Base-by-base conservation (phyloP, 2,113 vertebrate species). In the Verasper variegatus region DNA sequence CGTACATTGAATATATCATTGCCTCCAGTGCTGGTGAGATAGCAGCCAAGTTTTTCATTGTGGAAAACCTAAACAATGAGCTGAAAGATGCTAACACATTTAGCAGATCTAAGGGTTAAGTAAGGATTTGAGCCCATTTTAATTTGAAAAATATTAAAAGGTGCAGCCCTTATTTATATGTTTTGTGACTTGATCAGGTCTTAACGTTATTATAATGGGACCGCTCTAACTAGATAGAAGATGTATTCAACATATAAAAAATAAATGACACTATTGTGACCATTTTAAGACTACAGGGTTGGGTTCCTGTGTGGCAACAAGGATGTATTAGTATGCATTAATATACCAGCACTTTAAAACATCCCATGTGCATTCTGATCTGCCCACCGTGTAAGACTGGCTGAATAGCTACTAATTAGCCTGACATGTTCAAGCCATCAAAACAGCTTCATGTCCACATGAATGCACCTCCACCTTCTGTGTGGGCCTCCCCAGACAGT, bases 391-490 rank as follows among this genome's bases (percentile, higher is more conserved):
- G 13, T 47, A 35, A 55, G 40, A 49, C 4, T 55, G 8, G 24
- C 35, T 66, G 47, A 70, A 60, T 27, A 59, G 68, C 55, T 83
- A 40, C 80, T 81, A 83, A 87, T 87, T 82, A 83, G n/a, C 64
- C 31, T 26, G 59, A 80, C 61, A 18, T 76, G 61, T 83, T 87
- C 4, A 66, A 57, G 68, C 49, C 78, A 64, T 71, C 54, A 59
- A 27, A 76, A 71, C 74, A 78, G 55, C 35, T 62, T 67, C 40
- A 47, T 21, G 0, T 76, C 61, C 71, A 40, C 27, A 47, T 40
- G 20, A 64, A 69, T 45, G 57, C 68, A 82, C 70, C 83, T 78
- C 64, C 3, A n/a, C 76, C 89, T 86, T 91, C 85, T 89, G 85
- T 68, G 72, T 42, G 37, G 47, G 27, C 18, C 18, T 86, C 78